phyloP scores from a whole-genome alignment of 1,140 invertebrate genomes.

The Lanistes nyassanus region DNA sequence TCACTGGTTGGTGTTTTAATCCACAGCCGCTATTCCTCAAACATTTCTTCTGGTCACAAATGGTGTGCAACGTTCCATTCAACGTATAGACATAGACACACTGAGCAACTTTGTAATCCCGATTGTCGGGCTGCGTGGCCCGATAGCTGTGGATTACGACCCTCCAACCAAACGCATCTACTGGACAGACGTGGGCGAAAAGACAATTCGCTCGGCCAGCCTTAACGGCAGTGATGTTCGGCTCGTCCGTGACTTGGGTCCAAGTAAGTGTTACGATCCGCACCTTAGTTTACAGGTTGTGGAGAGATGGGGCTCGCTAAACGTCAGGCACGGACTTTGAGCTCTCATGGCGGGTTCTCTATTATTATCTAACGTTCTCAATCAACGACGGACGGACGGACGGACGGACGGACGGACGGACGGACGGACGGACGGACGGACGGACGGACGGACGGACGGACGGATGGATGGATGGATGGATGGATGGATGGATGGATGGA shows the following conservation, averaged over 20 bases:
- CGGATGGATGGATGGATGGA: too few species aligned
- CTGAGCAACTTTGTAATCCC: background rate
- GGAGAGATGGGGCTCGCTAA: too few species aligned
- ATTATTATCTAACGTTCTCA: too few species aligned
- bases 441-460: too few species aligned
- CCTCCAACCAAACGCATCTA: background rate
- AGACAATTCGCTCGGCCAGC: background rate
- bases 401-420: too few species aligned
- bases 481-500: too few species aligned
- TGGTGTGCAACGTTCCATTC: background rate
- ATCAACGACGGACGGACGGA: too few species aligned
- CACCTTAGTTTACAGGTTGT: too few species aligned
- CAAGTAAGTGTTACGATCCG: background rate
- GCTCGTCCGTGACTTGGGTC: background rate
- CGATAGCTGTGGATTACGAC: conserved; percentile 3
- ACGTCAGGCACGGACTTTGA: too few species aligned
- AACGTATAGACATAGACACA: background rate
- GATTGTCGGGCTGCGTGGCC: background rate
- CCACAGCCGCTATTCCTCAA: background rate
- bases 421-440: too few species aligned
- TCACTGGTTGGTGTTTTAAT: too few species aligned
- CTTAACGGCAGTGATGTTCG: background rate
- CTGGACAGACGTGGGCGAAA: background rate
- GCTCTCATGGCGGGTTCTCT: too few species aligned
- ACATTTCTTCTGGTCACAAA: background rate